A percentile compares a stretch with the other conserved stretches of the same genome.
Conservation (phyloP, 2,113 vertebrate species). For the Anthoscopus minutus region DNA sequence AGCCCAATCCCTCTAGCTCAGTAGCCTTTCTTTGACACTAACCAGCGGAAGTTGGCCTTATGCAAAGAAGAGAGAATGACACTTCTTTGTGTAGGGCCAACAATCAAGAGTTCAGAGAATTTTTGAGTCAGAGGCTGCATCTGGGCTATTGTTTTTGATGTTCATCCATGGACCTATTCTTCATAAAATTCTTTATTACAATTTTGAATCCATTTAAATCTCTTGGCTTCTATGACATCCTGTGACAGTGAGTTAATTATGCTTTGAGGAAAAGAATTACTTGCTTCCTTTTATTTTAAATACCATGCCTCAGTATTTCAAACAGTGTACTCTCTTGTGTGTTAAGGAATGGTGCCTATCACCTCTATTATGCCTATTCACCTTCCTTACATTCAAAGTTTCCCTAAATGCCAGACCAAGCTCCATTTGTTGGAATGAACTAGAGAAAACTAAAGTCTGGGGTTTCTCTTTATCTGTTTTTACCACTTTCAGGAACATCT, state of each 20-base stretch:
- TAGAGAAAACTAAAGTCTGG: background rate
- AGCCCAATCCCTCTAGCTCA: background rate
- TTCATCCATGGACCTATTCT: constrained; percentile 40
- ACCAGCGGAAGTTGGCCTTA: background rate
- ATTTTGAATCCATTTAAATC: constrained; percentile 32
- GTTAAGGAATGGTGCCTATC: background rate
- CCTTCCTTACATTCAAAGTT: background rate
- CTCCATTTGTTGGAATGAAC: background rate
- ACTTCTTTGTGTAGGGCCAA: background rate
- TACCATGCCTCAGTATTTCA: background rate
- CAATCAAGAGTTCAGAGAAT: background rate
- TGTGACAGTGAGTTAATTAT: background rate
- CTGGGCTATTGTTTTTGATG: constrained; percentile 38
- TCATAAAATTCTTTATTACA: constrained; percentile 1
- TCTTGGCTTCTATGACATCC: constrained; percentile 25
- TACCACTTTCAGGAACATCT: background rate
- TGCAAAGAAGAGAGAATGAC: background rate
- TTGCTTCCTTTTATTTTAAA: background rate
- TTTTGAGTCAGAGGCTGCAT: constrained; percentile 21
- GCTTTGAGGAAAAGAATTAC: background rate
- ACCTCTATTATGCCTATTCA: background rate
- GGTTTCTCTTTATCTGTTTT: background rate
- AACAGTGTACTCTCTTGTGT: background rate
- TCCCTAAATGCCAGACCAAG: background rate
- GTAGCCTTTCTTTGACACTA: background rate